Base-by-base conservation (phyloP, 2,888 invertebrate genomes). In the Perizoma flavofasciatum region DNA sequence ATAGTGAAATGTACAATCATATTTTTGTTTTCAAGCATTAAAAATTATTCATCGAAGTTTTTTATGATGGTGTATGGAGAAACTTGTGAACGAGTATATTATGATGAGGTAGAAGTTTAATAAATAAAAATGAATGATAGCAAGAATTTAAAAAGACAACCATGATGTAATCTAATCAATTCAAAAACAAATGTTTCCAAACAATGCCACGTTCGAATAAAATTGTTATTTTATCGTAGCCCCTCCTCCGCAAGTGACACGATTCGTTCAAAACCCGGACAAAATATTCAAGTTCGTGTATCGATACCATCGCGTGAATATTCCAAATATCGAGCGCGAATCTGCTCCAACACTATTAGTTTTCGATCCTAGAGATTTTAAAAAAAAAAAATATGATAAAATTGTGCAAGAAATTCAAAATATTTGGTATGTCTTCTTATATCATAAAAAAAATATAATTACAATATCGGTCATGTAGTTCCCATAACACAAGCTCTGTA, bases 281-380 rank as follows among this genome's bases (percentile, higher is more conserved):
- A 66, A 83, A 86, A 85, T 86, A 87, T 87, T 84, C 86, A 74
- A 67, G 72, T 78, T 86, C 86, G 86, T 85, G 88, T 84, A 70
- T 72, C 72, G 89, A 89, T 89, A 86, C 70, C 73, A 89, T 88
- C 88, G 78, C 73, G 71, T 72, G 78, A 85, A 85, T 86, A 74
- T 78, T 76, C 72, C 69, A 78, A 84, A 84, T 83, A 85, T 86
- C 83, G 77, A 77, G 71, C 77, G 74, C 61, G 74, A 73, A 82
- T 86, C 81, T 73, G 58, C 45, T 11, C 41, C 35, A 52, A 40
- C 79, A 87, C 86, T 71, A 69, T 40, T 66, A 59, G 73, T 81
- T 75, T 59, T 72, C 74, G 75, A 73, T 65, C n/a, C n/a, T 46
- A 35, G 35, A 35, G n/a, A n/a, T n/a, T n/a, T n/a, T n/a, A n/a